Conservation (phyloP, 2,888 invertebrate species). For the Perizoma flavofasciatum region DNA sequence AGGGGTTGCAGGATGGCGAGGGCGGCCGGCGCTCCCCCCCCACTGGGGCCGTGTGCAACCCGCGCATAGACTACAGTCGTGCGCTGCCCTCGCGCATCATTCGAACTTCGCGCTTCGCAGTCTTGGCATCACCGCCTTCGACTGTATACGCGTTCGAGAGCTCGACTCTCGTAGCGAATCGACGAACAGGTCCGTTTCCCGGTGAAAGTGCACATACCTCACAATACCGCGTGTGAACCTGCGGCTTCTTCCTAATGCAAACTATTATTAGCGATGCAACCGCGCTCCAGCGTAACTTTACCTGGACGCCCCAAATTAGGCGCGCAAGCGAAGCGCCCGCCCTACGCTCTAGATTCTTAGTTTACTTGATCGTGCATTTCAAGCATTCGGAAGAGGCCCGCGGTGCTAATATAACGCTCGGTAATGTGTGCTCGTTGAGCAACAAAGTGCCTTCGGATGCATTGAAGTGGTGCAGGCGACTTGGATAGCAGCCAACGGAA, state of each 20-base stretch:
- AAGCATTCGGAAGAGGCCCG: constrained; percentile 68
- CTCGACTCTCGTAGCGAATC: constrained; percentile 80
- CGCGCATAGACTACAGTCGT: constrained; percentile 80
- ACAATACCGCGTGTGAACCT: constrained; percentile 69
- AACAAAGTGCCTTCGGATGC: constrained; percentile 74
- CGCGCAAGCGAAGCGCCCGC: constrained; percentile 73
- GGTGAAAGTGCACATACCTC: constrained; percentile 72
- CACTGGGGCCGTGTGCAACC: constrained; percentile 83
- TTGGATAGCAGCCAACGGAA: constrained; percentile 74
- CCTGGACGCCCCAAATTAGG: constrained; percentile 84
- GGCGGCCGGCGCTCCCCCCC: constrained; percentile 64
- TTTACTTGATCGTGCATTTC: constrained; percentile 51
- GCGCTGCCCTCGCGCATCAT: constrained; percentile 77
- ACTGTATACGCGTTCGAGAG: constrained; percentile 81
- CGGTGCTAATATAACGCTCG: constrained; percentile 56
- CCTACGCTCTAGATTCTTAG: constrained; percentile 59
- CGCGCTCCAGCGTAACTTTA: constrained; percentile 81
- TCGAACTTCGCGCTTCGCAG: constrained; percentile 83
- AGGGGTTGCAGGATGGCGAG: constrained; percentile 53
- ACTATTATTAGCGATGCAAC: constrained; percentile 78
- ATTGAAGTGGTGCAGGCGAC: constrained; percentile 74
- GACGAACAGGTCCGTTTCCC: constrained; percentile 81
- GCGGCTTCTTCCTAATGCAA: constrained; percentile 67
- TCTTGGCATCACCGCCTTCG: constrained; percentile 77
- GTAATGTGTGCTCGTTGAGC: constrained; percentile 63